Evolutionary conservation across 2,888 invertebrate species (phyloP).

Genomic region (Orthosia cruda): DNA sequence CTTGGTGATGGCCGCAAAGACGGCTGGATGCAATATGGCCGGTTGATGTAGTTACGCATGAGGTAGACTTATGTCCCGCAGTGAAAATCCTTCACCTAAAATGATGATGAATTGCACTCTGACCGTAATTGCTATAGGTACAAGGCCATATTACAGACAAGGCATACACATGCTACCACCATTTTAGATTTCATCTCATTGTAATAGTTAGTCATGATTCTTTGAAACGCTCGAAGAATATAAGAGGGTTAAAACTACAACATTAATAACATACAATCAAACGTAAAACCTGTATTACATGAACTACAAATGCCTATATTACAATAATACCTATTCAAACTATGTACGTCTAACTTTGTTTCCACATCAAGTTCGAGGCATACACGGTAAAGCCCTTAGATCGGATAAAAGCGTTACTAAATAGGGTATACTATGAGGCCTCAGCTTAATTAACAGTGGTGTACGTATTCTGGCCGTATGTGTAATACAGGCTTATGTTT

Average conservation of each 20-base stretch:
- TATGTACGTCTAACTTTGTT: constrained; percentile 21
- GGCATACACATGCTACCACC: too few species aligned
- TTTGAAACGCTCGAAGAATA: background rate
- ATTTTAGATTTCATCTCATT: too few species aligned
- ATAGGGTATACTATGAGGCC: constrained; percentile 69
- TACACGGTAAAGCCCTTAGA: constrained; percentile 67
- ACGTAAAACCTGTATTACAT: background rate
- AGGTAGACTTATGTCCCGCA: too few species aligned
- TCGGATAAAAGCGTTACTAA: constrained; percentile 65
- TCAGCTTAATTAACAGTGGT: constrained; percentile 65
- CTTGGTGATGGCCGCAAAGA: too few species aligned
- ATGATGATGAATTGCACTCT: too few species aligned
- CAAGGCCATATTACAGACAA: too few species aligned
- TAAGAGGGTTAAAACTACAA: background rate
- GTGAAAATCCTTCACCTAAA: too few species aligned
- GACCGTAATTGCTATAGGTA: too few species aligned
- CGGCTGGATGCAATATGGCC: too few species aligned
- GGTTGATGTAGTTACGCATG: too few species aligned
- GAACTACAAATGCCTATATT: background rate
- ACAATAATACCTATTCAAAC: constrained; percentile 18
- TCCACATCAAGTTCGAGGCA: constrained; percentile 59
- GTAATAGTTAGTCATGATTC: too few species aligned
- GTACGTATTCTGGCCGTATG: constrained; percentile 32
- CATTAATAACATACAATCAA: background rate
- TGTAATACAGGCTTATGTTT: constrained; percentile 41